Evolutionary conservation across 2,113 vertebrate genomes (phyloP), one percentile per base, ranked within the genome.

Genomic region (Stigmatopora nigra): DNA sequence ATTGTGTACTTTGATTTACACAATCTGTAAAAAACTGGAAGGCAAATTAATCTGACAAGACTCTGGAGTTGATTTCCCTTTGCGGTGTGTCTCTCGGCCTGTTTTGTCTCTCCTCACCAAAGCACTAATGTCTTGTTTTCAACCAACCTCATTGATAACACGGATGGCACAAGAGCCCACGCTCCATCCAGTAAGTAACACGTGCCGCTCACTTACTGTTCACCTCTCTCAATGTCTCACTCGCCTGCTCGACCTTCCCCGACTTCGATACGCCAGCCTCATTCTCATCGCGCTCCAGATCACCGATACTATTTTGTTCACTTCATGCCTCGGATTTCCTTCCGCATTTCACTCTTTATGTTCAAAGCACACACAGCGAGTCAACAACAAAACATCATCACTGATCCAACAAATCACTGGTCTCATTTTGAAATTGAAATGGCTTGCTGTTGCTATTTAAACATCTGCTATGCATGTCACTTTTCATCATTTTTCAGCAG

Each of bases 51-150:
- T 56, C 53, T 1, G 1, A 22, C 51, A 22, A 53, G 25, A 15
- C 17, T 38, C 44, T 9, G 45, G 48, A 4, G 8, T 25, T 48
- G 63, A 55, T 53, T 63, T 17, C 20, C 59, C 0, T 60, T 81
- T 74, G 78, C 70, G 84, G 83, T 86, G 87, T 88, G 89, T 91
- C 88, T 87, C 83, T 78, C 73, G 74, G 77, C 72, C 70, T 89
- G 88, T 91, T 84, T 82, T 92, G 89, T 91, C 86, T 89, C 75
- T 90, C 86, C 88, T 89, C 86, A 85, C 83, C 78, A 91, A 90
- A 91, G 86, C 90, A 92, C 91, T 92, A 92, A 92, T 92, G 91
- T 92, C 91, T 92, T 92, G 89, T 92, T 92, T 92, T 92, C 87
- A 91, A 91, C 89, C 88, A 89, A 90, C 87, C 86, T 90, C 87